A percentile compares a stretch with the other conserved stretches of the same genome.
phyloP scores from a whole-genome alignment of 2,797 vertebrate genomes.

The Galaxias olidus region DNA sequence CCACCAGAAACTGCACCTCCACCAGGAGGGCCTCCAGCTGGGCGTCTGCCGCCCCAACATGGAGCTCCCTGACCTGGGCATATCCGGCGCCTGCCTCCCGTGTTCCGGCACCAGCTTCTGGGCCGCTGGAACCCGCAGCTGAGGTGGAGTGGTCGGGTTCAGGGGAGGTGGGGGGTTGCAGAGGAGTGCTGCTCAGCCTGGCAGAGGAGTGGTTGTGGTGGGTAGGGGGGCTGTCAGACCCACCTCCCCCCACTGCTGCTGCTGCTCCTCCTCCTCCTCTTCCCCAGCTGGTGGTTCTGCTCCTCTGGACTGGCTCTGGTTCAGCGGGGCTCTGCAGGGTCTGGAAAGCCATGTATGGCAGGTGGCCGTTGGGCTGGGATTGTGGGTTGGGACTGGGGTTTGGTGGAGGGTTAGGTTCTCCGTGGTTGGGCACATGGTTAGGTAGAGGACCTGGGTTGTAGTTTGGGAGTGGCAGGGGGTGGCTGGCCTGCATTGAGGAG shows the following conservation, averaged over 20 bases:
- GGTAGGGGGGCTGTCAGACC: constrained; percentile 52
- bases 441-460: constrained; percentile 44
- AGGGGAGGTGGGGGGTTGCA: constrained; percentile 50
- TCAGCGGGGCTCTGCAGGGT: constrained; percentile 66
- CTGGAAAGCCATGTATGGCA: constrained; percentile 75
- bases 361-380: constrained; percentile 71
- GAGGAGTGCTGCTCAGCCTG: constrained; percentile 59
- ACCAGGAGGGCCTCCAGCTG: constrained; percentile 78
- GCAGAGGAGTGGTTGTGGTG: constrained; percentile 62
- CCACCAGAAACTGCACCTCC: constrained; percentile 78
- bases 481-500: constrained; percentile 61
- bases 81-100: constrained; percentile 38
- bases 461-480: constrained; percentile 44
- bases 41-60: constrained; percentile 56
- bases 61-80: constrained; percentile 39
- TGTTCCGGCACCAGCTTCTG: constrained; percentile 34
- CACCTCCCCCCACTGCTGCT: constrained; percentile 41
- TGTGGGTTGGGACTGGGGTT: constrained; percentile 49
- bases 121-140: constrained; percentile 48
- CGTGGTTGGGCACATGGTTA: constrained; percentile 32
- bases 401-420: constrained; percentile 36
- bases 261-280: constrained; percentile 20
- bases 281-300: constrained; percentile 39
- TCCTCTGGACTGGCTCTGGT: constrained; percentile 59
- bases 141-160: constrained; percentile 59